Percentiles rank a stretch among this genome's conserved stretches.
Evolutionary conservation across 2,797 vertebrate species (phyloP).

Genomic region (Galago senegalensis): DNA sequence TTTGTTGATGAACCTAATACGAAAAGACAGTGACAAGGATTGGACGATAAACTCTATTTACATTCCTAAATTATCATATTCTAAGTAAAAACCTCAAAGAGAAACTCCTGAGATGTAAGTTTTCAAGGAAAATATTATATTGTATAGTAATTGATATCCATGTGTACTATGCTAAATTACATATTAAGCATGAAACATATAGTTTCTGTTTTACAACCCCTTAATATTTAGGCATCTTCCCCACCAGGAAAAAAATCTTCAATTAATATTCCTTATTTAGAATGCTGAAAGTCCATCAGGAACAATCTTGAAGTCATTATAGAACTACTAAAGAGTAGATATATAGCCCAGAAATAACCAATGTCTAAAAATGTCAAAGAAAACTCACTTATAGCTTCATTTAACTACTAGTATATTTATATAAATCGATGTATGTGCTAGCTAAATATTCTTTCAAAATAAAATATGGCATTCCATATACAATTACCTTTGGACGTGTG

Average conservation of each 20-base stretch:
- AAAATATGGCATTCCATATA: background rate
- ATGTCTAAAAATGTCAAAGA: background rate
- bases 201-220: slow-evolving; percentile 85
- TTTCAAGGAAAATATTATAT: slow-evolving; percentile 21
- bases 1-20: background rate
- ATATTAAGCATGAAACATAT: slow-evolving; percentile 85
- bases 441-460: background rate
- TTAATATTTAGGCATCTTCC: slow-evolving; percentile 84
- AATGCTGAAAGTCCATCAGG: slow-evolving; percentile 55
- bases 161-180: slow-evolving; percentile 80
- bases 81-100: background rate
- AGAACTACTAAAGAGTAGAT: background rate
- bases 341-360: slow-evolving; percentile 37
- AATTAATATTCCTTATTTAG: slow-evolving; percentile 80
- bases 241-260: slow-evolving; percentile 72
- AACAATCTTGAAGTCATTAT: background rate
- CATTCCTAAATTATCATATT: background rate
- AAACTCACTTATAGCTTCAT: background rate
- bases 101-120: background rate
- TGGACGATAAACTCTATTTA: background rate
- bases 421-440: background rate
- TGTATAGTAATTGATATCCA: slow-evolving; percentile 54
- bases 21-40: background rate
- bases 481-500: background rate
- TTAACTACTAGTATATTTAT: background rate